These are phyloP conservation scores for Rhagoletis zephyria DNA, from an alignment of 1,140 invertebrate genomes.

Conservation along the genomic window DNA sequence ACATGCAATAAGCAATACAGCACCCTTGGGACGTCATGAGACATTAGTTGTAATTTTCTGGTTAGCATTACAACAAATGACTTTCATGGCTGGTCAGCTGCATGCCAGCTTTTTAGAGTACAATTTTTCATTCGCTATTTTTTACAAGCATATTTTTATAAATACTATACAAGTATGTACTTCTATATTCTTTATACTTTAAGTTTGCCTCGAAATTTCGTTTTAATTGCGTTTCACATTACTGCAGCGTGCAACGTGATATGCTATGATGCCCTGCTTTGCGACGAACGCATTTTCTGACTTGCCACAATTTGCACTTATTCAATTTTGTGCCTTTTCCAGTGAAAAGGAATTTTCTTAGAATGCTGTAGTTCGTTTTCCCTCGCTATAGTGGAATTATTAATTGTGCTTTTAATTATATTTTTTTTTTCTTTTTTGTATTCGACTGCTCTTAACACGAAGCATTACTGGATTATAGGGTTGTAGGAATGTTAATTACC, in stretches of 20 bases:
- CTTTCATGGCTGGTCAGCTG: neutral
- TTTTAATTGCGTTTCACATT: slow-evolving; percentile 49
- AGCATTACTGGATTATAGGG: too few species aligned
- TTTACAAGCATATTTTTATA: neutral
- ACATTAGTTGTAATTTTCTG: slow-evolving; percentile 5
- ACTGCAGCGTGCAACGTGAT: neutral
- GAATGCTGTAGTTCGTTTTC: too few species aligned
- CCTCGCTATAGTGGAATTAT: too few species aligned
- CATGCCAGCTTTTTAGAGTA: neutral
- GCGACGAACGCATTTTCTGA: too few species aligned
- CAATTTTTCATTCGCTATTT: neutral
- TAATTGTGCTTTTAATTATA: too few species aligned
- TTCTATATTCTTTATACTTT: neutral
- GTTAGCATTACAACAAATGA: neutral
- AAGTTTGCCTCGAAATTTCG: neutral
- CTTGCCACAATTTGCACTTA: too few species aligned
- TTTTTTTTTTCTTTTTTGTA: too few species aligned
- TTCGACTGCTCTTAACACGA: too few species aligned
- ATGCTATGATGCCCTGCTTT: too few species aligned
- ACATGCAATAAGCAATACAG: neutral
- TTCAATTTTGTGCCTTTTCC: too few species aligned
- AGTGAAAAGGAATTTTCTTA: too few species aligned
- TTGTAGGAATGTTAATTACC: too few species aligned
- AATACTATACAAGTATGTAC: neutral
- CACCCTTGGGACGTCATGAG: neutral